Evolutionary conservation across 2,888 invertebrate genomes (phyloP).

Genomic region (Sinohyriopsis cumingii): DNA sequence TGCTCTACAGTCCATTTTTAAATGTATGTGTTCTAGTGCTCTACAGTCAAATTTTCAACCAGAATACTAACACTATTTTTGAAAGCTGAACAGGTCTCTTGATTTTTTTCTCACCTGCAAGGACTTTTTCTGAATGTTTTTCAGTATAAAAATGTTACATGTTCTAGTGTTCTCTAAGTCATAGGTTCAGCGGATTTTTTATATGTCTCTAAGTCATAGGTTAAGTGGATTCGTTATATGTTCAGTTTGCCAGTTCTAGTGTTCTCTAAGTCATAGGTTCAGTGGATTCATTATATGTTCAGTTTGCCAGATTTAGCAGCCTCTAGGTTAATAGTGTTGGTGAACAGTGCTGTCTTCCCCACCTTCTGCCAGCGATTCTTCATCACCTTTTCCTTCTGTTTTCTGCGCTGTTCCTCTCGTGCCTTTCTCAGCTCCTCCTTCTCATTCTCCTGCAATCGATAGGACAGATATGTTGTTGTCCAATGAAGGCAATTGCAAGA

Average conservation of each 20-base stretch:
- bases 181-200: not conserved
- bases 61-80: too few relatives aligned
- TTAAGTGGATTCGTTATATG: slow-evolving; percentile 11
- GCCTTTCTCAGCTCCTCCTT: slow-evolving; percentile 46
- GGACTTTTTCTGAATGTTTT: too few relatives aligned
- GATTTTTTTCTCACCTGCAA: too few relatives aligned
- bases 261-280: too few relatives aligned
- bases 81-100: too few relatives aligned
- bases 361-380: slow-evolving; percentile 46
- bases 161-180: too few relatives aligned
- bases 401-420: slow-evolving; percentile 46
- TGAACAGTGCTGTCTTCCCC: slow-evolving; percentile 36
- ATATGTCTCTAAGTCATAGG: slow-evolving; percentile 15
- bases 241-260: slow-evolving; percentile 29
- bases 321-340: slow-evolving; percentile 34
- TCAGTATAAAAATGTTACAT: too few relatives aligned
- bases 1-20: too few relatives aligned
- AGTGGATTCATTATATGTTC: slow-evolving; percentile 21
- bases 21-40: too few relatives aligned
- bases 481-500: not conserved
- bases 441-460: slow-evolving; percentile 50
- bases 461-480: not conserved
- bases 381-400: slow-evolving; percentile 52
- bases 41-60: too few relatives aligned
- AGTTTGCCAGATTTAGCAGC: slow-evolving; percentile 36